Conservation (phyloP, 1,140 invertebrate genomes). For the Battus philenor region DNA sequence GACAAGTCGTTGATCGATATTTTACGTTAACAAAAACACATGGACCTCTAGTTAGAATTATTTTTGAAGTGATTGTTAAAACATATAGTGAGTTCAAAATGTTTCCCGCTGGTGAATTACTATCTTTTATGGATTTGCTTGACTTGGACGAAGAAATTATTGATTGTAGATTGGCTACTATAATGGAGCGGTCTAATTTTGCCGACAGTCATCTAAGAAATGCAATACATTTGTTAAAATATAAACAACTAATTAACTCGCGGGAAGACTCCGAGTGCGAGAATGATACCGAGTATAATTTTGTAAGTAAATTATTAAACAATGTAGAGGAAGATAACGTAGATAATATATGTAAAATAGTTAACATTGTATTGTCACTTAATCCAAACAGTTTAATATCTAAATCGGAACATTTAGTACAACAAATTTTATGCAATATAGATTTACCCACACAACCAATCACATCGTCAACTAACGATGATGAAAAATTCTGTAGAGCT, state of each 20-base stretch:
- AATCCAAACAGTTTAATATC: conserved; percentile 34
- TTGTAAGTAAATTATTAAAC: conserved; percentile 43
- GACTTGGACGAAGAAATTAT: conserved; percentile 61
- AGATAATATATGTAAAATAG: conserved; percentile 42
- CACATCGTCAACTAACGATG: conserved; percentile 2
- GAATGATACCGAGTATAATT: conserved; percentile 47
- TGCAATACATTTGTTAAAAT: conserved; percentile 42
- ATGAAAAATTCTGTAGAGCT: conserved; percentile 13
- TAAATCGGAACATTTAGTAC: conserved; percentile 62
- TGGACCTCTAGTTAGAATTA: no score
- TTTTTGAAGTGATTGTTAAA: no score
- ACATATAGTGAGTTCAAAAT: conserved; percentile 19
- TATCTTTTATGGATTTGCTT: conserved; percentile 56
- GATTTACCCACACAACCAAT: conserved; percentile 21
- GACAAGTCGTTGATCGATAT: no score
- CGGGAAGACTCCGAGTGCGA: conserved; percentile 49
- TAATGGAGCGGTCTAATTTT: conserved; percentile 39
- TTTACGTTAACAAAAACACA: conserved; percentile 5
- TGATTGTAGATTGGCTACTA: conserved; percentile 34
- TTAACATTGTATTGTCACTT: conserved; percentile 39
- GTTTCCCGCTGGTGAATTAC: conserved; percentile 30
- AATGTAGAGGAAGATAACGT: conserved; percentile 33
- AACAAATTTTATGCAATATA: conserved; percentile 46
- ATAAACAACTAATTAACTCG: conserved; percentile 56
- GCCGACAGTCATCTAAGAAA: conserved; percentile 39